phyloP scores from a whole-genome alignment of 2,888 invertebrate genomes.

The Panzeria rudis region DNA sequence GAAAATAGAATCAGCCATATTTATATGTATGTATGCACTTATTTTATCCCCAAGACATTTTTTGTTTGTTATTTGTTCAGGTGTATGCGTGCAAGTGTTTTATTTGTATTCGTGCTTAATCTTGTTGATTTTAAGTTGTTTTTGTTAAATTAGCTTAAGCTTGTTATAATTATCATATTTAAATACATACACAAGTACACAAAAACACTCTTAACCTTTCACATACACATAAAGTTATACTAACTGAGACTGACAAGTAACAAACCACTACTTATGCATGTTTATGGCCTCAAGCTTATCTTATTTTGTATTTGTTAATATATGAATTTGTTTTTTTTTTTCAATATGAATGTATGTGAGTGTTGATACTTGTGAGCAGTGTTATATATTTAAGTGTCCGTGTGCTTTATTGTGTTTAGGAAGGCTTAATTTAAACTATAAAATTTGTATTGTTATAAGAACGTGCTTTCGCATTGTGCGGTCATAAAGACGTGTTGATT shows the following conservation, averaged over 20 bases:
- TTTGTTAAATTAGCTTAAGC: slow-evolving; percentile 49
- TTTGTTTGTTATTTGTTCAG: slow-evolving; percentile 9
- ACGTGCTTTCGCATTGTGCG: slow-evolving; percentile 50
- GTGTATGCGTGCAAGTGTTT: slow-evolving; percentile 6
- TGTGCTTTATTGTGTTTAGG: slow-evolving; percentile 16
- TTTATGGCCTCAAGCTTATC: slow-evolving; percentile 28
- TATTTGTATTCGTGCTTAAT: slow-evolving; percentile 18
- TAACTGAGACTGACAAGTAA: slow-evolving; percentile 26
- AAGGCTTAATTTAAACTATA: slow-evolving; percentile 45
- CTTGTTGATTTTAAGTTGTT: slow-evolving; percentile 34
- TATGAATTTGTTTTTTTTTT: slow-evolving; percentile 6
- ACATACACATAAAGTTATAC: neutral
- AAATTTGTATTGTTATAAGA: slow-evolving; percentile 22
- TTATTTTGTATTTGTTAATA: slow-evolving; percentile 3
- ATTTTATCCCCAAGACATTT: neutral
- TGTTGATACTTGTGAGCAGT: neutral
- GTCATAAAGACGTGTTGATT: slow-evolving; percentile 62
- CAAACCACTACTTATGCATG: slow-evolving; percentile 54
- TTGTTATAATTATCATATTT: slow-evolving; percentile 52
- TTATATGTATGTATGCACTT: no score
- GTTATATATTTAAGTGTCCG: neutral
- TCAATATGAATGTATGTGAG: neutral
- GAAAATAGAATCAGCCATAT: no score
- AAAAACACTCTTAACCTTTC: neutral
- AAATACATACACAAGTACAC: neutral